Conservation (phyloP, 2,888 invertebrate species). For the Bombylius major region DNA sequence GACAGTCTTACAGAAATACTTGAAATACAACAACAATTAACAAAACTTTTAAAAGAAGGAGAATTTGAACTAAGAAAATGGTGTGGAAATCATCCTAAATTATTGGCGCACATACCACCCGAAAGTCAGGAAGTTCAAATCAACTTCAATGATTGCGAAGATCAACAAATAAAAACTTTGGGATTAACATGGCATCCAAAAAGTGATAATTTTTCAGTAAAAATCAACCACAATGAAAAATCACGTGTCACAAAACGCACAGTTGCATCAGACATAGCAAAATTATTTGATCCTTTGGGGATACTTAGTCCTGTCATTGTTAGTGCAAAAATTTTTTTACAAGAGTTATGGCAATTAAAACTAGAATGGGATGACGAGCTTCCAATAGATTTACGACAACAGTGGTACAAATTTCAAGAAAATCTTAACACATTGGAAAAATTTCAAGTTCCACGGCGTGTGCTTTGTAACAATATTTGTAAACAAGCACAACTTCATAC, state of each 20-base stretch:
- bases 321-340: slow-evolving; percentile 1
- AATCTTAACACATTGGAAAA: too few relatives aligned
- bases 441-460: too few relatives aligned
- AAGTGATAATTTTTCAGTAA: slow-evolving; percentile 8
- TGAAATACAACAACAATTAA: too few relatives aligned
- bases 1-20: too few relatives aligned
- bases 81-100: not conserved
- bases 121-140: slow-evolving; percentile 1
- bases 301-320: not conserved
- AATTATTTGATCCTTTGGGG: slow-evolving; percentile 5
- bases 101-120: not conserved
- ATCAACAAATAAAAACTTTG: not conserved
- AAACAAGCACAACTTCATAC: slow-evolving; percentile 6
- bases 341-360: slow-evolving; percentile 1
- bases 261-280: slow-evolving; percentile 2
- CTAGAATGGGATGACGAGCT: slow-evolving; percentile 2
- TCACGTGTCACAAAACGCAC: slow-evolving; percentile 1
- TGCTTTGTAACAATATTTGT: not conserved
- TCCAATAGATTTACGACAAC: too few relatives aligned
- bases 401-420: too few relatives aligned
- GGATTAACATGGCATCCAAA: slow-evolving; percentile 7
- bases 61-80: too few relatives aligned
- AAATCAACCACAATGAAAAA: not conserved
- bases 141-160: not conserved
- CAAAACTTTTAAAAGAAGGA: too few relatives aligned